Base-by-base conservation (phyloP, 2,113 vertebrate genomes). In the Oryzias curvinotus region DNA sequence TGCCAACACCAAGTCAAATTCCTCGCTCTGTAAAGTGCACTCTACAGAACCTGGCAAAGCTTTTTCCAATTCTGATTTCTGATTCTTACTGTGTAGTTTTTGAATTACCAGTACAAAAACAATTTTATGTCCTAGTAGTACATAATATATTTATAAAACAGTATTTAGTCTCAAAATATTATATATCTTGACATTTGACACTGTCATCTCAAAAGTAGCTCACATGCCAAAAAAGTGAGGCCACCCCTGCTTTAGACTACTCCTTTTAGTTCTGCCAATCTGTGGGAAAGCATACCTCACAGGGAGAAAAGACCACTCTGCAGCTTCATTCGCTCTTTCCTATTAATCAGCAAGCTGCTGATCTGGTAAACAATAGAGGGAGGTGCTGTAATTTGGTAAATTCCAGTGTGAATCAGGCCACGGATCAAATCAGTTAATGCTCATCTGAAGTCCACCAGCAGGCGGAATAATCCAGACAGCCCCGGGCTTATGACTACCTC, bases 401-500 rank as follows among this genome's bases (percentile, higher is more conserved):
- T 58, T 48, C 55, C 30, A 54, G 25, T 46, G 30, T 66, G 71
- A 80, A 49, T 48, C 57, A 51, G 70, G 57, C 63, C 30, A 64
- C 61, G 60, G 61, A 72, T 81, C 80, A 73, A 68, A 83, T 68
- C 7, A 21, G 30, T 62, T 44, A 78, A 41, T 6, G 5, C 48
- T 69, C 53, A 58, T 64, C 43, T 73, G 14, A 60, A 61, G 69
- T 65, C 63, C 62, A 57, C 18, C 36, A 47, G 28, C 62, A 65
- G 56, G 53, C 28, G 43, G 71, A 58, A 68, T 43, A 23, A 52
- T 68, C 42, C 57, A 66, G 26, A 56, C 61, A 60, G 43, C 18
- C 49, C 19, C 43, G 53, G 45, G 53, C 25, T 59, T 62, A 51
- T 53, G 21, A 52, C 55, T 42, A 16, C 14, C 50, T 19, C 56